Conservation (phyloP, 2,797 vertebrate genomes). For the Synanceia verrucosa region DNA sequence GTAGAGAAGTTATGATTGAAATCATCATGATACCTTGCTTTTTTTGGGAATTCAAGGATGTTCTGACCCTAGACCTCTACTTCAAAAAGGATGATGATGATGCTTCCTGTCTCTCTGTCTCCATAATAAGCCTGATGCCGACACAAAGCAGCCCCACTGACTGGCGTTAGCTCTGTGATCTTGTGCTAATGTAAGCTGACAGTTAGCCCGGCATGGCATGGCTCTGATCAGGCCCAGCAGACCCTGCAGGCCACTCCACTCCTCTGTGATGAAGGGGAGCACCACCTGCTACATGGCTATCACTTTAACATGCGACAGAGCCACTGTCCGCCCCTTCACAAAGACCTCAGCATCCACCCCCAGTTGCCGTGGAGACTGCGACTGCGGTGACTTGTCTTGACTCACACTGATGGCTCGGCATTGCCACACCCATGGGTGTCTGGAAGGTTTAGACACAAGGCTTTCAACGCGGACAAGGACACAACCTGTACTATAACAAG, state of each 20-base stretch:
- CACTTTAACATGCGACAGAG: constrained; percentile 12
- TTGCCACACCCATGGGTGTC: constrained; percentile 65
- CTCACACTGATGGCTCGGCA: constrained; percentile 37
- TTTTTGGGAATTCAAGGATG: neutral
- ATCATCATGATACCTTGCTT: neutral
- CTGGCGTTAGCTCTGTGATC: constrained; percentile 46
- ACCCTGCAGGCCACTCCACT: constrained; percentile 37
- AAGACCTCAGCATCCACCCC: constrained; percentile 49
- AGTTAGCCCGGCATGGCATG: constrained; percentile 47
- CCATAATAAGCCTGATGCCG: constrained; percentile 15
- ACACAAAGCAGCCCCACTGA: constrained; percentile 47
- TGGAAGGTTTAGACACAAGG: neutral
- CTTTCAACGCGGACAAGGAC: neutral
- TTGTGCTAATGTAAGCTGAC: constrained; percentile 66
- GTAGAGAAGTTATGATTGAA: neutral
- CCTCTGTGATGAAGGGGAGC: constrained; percentile 26
- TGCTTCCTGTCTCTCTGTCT: neutral
- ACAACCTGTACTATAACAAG: neutral
- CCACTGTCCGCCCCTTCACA: constrained; percentile 12
- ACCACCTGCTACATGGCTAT: constrained; percentile 66
- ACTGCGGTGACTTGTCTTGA: constrained; percentile 33
- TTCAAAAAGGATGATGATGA: neutral
- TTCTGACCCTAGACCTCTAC: neutral
- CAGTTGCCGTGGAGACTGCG: constrained; percentile 66
- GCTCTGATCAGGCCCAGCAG: constrained; percentile 45